Conservation (phyloP, 2,888 invertebrate species). For the Plebejus melissa region DNA sequence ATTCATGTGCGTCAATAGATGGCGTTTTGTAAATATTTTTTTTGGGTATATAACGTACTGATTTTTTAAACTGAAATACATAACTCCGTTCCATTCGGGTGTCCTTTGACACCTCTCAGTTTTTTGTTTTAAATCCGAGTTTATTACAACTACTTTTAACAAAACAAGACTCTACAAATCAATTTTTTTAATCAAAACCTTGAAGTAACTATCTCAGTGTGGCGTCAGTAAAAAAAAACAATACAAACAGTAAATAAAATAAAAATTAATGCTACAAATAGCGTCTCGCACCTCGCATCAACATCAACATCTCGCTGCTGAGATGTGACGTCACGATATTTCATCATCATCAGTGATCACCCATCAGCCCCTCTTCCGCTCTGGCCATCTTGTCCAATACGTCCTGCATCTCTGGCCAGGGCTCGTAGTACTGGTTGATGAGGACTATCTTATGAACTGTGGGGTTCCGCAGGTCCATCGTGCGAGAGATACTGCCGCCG, state of each 20-base stretch:
- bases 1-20: too few relatives aligned
- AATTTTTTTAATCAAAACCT: neutral
- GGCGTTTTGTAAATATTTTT: too few relatives aligned
- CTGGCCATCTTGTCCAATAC: constrained; percentile 58
- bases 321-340: neutral
- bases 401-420: constrained; percentile 64
- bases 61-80: too few relatives aligned
- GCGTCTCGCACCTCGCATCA: too few relatives aligned
- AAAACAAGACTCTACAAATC: constrained; percentile 14
- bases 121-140: neutral
- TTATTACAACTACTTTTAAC: neutral
- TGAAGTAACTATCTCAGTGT: neutral
- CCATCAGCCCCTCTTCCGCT: constrained; percentile 48
- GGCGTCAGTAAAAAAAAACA: neutral
- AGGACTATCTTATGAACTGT: constrained; percentile 53
- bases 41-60: too few relatives aligned
- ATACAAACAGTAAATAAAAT: too few relatives aligned
- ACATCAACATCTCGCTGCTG: too few relatives aligned
- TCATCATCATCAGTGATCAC: constrained; percentile 39
- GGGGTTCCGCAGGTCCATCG: constrained; percentile 64
- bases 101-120: too few relatives aligned
- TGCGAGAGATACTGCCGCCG: constrained; percentile 56
- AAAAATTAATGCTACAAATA: too few relatives aligned
- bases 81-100: too few relatives aligned
- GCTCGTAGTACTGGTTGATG: constrained; percentile 62